These are phyloP conservation scores for Pomacea canaliculata DNA, from an alignment of 2,888 invertebrate species.

Conservation along the genomic window DNA sequence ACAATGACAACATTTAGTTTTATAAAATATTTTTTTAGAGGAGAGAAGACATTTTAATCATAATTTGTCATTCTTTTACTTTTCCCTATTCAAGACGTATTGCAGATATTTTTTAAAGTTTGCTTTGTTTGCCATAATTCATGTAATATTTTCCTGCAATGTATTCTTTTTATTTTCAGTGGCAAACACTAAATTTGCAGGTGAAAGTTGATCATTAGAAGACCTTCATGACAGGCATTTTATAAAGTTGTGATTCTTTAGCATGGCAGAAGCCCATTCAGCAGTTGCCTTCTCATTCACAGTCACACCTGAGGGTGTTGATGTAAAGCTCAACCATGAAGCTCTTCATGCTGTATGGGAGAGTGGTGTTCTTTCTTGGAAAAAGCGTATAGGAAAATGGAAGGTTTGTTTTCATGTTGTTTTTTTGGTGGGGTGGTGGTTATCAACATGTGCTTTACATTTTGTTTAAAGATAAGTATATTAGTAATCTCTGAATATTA, in stretches of 20 bases:
- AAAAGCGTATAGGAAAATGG: constrained; percentile 89
- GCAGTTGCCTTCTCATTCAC: constrained; percentile 98
- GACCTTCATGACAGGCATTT: no score
- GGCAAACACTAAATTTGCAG: background rate
- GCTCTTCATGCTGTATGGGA: constrained; percentile 95
- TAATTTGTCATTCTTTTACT: no score
- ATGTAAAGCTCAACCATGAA: constrained; percentile 97
- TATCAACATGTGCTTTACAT: background rate
- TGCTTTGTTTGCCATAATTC: no score
- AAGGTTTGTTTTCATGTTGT: constrained; percentile 75
- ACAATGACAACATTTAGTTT: no score
- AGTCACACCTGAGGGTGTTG: constrained; percentile 98
- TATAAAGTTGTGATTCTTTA: background rate
- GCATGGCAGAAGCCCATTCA: constrained; percentile 98
- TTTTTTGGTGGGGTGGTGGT: background rate
- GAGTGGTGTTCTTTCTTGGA: constrained; percentile 95
- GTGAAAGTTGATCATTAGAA: background rate
- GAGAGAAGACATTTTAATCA: no score
- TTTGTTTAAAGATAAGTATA: background rate
- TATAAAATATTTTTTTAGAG: no score
- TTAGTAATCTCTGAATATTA: no score
- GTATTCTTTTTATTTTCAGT: background rate
- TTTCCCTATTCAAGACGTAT: no score
- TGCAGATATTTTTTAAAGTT: no score
- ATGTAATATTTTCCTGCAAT: no score